Base-by-base conservation (phyloP, 1,140 invertebrate genomes). In the Hirudo medicinalis region DNA sequence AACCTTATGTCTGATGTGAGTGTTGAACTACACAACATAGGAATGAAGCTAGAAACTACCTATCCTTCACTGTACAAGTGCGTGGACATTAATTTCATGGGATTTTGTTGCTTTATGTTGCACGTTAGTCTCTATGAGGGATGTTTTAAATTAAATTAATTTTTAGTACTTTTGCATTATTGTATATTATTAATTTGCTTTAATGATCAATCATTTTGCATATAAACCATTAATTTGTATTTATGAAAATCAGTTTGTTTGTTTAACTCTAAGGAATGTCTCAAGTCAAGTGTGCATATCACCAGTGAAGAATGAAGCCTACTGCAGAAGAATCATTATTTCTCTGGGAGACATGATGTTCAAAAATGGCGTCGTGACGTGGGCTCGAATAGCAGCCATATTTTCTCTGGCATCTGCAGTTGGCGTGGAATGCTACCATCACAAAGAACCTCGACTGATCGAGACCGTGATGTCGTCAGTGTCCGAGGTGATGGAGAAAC, bases 1-100 rank as follows among this genome's bases (percentile, higher is more conserved):
- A 63, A 22, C 29, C 22, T 32, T 13, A 22, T 63, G 57, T 63
- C 22, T 63, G 57, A 13, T 32, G 57, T 63, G 22, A 63, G 57
- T 32, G 29, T 22, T 22, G 57, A 63, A 63, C 22, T 63, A 32
- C 57, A 63, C 19, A 32, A 22, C 57, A 63, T 63, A 25, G 57
- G 57, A 3, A 22, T 63, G 57, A 63, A 63, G 57, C 29, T 63
- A 2, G 57, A 63, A 32, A 63, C 57, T 20, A 63, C 29, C 22
- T 63, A 63, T 63, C 57, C 57, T 63, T 25, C 22, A 9, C 17
- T 63, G 13, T 63, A 63, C 57, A 63, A 63, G 57, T 63, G 20
- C 9, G 54, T 57, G 29, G 11, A 11, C 11, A 63, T 25, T 63
- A 13, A 63, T 63, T 63, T 32, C 4, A 9, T 49, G 43, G 11